Evolutionary conservation across 2,113 vertebrate genomes (phyloP).

Genomic region (Paratilapia polleni): DNA sequence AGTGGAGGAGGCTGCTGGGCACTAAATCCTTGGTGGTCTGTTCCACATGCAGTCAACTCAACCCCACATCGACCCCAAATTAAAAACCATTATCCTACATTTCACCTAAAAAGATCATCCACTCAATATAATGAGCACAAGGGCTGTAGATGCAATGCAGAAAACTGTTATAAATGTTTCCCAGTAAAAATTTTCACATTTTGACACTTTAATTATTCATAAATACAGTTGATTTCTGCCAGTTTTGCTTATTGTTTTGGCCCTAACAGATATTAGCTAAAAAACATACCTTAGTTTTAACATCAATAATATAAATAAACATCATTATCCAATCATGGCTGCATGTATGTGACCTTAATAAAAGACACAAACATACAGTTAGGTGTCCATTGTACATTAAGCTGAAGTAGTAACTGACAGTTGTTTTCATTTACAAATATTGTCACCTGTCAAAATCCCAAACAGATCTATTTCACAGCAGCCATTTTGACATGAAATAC

Average conservation of each 20-base stretch:
- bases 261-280: too few relatives aligned
- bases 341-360: not conserved
- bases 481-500: too few relatives aligned
- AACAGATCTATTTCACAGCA: too few relatives aligned
- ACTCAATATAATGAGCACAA: not conserved
- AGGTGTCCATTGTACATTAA: not conserved
- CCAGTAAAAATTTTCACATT: not conserved
- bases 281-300: not conserved
- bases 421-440: not conserved
- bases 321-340: not conserved
- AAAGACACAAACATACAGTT: not conserved
- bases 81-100: not conserved
- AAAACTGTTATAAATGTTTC: not conserved
- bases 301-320: not conserved
- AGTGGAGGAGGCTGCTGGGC: not conserved
- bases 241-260: not conserved
- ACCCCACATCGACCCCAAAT: not conserved
- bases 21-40: not conserved
- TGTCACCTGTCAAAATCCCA: not conserved
- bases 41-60: not conserved
- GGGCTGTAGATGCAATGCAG: not conserved
- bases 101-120: not conserved
- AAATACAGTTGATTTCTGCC: not conserved
- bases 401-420: not conserved
- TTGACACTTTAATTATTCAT: not conserved